Conservation (phyloP, 2,888 invertebrate species). For the Luffia ferchaultella region DNA sequence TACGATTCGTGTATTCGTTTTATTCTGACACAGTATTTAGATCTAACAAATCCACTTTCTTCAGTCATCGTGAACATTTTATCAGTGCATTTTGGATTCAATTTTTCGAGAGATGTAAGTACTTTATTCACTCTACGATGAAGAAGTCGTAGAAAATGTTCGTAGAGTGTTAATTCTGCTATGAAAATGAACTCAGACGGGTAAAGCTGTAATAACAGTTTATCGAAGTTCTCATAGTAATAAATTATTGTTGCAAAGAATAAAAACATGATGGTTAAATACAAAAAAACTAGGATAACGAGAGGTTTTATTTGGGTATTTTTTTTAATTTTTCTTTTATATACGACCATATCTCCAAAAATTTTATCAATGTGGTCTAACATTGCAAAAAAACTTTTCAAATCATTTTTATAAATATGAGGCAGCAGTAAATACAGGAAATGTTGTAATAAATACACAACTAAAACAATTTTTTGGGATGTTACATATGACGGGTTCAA, state of each 20-base stretch:
- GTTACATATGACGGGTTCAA: neutral
- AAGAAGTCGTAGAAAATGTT: neutral
- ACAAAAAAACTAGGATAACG: neutral
- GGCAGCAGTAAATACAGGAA: neutral
- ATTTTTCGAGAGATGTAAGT: neutral
- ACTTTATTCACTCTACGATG: neutral
- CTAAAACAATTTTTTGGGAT: neutral
- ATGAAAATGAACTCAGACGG: neutral
- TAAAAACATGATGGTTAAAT: neutral
- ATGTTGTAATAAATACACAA: neutral
- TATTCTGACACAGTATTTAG: neutral
- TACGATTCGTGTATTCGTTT: neutral
- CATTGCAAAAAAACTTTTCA: neutral
- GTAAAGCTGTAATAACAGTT: neutral
- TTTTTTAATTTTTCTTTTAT: neutral
- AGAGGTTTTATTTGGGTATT: neutral
- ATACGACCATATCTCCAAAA: neutral
- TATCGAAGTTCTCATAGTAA: neutral
- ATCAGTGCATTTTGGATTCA: neutral
- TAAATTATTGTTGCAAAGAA: neutral
- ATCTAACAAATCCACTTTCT: neutral
- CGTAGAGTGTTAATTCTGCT: neutral
- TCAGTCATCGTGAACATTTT: neutral
- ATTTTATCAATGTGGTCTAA: neutral
- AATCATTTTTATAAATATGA: neutral